phyloP scores from a whole-genome alignment of 1,140 invertebrate species.

The Drosophila malerkotliana region DNA sequence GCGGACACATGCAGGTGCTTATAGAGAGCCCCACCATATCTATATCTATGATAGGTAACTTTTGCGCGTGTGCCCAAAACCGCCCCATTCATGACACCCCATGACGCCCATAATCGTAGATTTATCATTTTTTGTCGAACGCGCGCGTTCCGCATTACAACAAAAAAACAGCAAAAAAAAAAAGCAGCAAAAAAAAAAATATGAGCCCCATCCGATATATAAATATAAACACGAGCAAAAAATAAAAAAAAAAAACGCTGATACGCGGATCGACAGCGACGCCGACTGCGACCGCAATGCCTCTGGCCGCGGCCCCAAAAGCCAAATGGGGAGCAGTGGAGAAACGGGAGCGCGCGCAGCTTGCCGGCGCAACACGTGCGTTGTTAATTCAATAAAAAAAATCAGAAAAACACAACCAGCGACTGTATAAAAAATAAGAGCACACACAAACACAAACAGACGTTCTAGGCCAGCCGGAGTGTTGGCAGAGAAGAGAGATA shows the following conservation, averaged over 20 bases:
- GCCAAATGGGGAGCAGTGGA: constrained; percentile 4
- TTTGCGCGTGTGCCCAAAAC: constrained; percentile 28
- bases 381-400: constrained; percentile 68
- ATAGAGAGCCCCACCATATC: constrained; percentile 17
- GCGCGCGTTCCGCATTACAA: constrained; percentile 62
- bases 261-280: constrained; percentile 39
- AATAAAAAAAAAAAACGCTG: constrained; percentile 24
- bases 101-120: constrained; percentile 67
- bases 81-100: constrained; percentile 65
- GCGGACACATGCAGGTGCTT: constrained; percentile 7
- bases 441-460: constrained; percentile 8
- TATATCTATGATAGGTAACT: constrained; percentile 41
- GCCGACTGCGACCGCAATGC: constrained; percentile 18
- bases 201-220: constrained; percentile 34
- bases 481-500: constrained; percentile 16
- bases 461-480: constrained; percentile 18
- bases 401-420: constrained; percentile 12
- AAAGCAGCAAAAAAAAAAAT: constrained; percentile 20
- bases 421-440: constrained; percentile 30
- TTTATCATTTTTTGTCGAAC: constrained; percentile 62
- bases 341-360: constrained; percentile 37
- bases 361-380: constrained; percentile 71
- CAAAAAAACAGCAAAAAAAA: constrained; percentile 29
- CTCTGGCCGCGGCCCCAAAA: constrained; percentile 27
- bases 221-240: constrained; percentile 47